Evolutionary conservation across 2,888 invertebrate species (phyloP).

Genomic region (Alloscopus bannaensis): DNA sequence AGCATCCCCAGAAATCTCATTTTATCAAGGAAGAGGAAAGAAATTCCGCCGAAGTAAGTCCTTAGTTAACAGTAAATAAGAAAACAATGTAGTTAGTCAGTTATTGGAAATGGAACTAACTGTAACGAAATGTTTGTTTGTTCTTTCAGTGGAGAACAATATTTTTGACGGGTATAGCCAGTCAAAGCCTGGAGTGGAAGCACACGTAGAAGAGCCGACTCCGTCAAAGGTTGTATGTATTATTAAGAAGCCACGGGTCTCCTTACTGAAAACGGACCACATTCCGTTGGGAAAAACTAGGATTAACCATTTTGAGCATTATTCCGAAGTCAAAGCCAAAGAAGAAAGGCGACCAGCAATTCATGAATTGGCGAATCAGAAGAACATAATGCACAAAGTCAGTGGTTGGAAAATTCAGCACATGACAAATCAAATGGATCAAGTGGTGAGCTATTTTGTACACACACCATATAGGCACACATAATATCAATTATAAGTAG

Average conservation of each 20-base stretch:
- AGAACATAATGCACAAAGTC: conserved; percentile 89
- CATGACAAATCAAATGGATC: conserved; percentile 93
- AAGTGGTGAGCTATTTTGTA: conserved; percentile 81
- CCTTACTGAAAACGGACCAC: conserved; percentile 81
- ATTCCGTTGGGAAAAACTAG: conserved; percentile 83
- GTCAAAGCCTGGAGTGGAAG: conserved; percentile 42
- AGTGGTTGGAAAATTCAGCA: conserved; percentile 97
- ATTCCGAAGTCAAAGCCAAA: conserved; percentile 90
- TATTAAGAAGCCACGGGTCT: conserved; percentile 76
- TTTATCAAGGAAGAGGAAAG: conserved; percentile 73
- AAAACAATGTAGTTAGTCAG: conserved; percentile 11
- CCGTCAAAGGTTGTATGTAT: conserved; percentile 70
- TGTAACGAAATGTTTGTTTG: too few relatives aligned
- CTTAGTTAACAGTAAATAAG: background rate
- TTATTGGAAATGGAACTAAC: too few relatives aligned
- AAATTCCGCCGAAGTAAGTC: conserved; percentile 69
- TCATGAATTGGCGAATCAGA: conserved; percentile 92
- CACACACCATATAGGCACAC: background rate
- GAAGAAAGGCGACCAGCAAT: conserved; percentile 91
- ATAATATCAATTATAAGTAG: too few relatives aligned
- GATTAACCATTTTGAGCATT: conserved; percentile 84
- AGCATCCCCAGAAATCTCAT: conserved; percentile 72
- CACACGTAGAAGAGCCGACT: conserved; percentile 50
- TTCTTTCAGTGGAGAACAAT: conserved; percentile 64
- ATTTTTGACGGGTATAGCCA: conserved; percentile 68